Base-by-base conservation (phyloP, 2,888 invertebrate species). In the Archips xylosteana region DNA sequence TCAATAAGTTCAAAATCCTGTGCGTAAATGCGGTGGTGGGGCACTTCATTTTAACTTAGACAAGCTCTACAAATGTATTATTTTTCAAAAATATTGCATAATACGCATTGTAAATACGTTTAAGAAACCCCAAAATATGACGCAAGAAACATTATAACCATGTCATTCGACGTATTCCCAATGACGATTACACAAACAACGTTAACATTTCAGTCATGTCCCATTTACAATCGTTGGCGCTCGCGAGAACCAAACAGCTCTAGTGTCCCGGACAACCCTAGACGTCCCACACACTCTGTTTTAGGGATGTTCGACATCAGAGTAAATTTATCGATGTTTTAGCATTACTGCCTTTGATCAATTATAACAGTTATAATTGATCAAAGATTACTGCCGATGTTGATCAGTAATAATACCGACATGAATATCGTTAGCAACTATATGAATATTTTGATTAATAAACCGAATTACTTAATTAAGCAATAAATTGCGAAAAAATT, bases 181-280 rank as follows among this genome's bases (percentile, higher is more conserved):
- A 32, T 42, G 45, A 32, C n/a, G 63, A 47, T 10, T 10, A 12
- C 32, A 34, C 45, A 13, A 32, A 62, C 15, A 63, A 32, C n/a
- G 13, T 63, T 47, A 47, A 23, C n/a, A 47, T 63, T 63, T 45
- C 10, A 45, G 42, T 47, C 63, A 63, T 63, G 63, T 34, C 23
- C 47, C 60, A 60, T 63, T 47, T 23, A 47, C 63, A 63, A 57
- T 12, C 57, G 32, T 57, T 32, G 57, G 57, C 8, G 32, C 32
- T 32, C 57, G 15, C 51, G 32, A 2, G 32, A 57, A 12, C 57
- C 32, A 13, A 47, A 47, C 45, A 32, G 45, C 47, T 47, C 45
- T 63, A 63, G 62, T 64, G 64, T 23, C 64, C 49, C 65, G 45
- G 34, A 67, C 39, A 49, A 61, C 47, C 60, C 68, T 65, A 59